These are phyloP conservation scores for Rosalia funebris DNA, from an alignment of 2,888 invertebrate species.

Conservation along the genomic window DNA sequence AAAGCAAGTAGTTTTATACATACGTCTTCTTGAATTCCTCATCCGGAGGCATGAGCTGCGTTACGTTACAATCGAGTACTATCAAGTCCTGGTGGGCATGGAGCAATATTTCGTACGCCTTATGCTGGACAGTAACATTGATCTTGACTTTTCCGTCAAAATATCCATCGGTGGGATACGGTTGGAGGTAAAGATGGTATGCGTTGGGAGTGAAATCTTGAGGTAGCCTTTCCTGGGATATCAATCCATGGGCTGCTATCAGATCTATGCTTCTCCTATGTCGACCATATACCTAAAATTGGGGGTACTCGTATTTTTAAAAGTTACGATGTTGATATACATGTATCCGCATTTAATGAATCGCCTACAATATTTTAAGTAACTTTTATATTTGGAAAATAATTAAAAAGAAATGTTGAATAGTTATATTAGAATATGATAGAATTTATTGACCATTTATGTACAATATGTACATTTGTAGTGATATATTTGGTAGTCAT, in stretches of 20 bases:
- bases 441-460: no score
- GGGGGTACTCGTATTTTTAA: no score
- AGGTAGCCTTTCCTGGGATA: conserved; percentile 72
- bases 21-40: conserved; percentile 44
- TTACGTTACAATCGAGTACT: conserved; percentile 63
- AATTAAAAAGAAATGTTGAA: no score
- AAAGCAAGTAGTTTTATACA: no score
- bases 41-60: conserved; percentile 47
- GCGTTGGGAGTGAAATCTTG: conserved; percentile 72
- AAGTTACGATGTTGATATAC: no score
- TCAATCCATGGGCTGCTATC: conserved; percentile 74
- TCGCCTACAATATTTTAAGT: no score
- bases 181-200: conserved; percentile 75
- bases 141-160: conserved; percentile 78
- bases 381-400: no score
- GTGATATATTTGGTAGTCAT: no score
- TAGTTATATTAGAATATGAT: no score
- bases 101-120: conserved; percentile 71
- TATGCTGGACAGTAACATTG: conserved; percentile 73
- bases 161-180: conserved; percentile 71
- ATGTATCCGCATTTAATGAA: no score
- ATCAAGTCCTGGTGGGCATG: conserved; percentile 74
- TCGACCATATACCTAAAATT: conserved; percentile 38
- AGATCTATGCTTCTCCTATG: conserved; percentile 73
- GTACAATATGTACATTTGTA: no score